Base-by-base conservation (phyloP, 2,888 invertebrate species). In the Pandemis heparana region DNA sequence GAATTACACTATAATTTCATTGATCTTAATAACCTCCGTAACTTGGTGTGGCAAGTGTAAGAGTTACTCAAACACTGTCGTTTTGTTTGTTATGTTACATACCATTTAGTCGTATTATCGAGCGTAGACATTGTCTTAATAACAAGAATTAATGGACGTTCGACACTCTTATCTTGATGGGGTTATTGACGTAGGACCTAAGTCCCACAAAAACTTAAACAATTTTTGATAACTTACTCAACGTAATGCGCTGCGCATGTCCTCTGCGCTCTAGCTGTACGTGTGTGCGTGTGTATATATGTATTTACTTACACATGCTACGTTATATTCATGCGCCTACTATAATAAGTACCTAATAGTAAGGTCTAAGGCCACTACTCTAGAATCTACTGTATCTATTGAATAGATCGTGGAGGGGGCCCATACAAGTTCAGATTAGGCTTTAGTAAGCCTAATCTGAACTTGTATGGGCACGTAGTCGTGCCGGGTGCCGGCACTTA, bases 121-220 rank as follows among this genome's bases (percentile, higher is more conserved):
- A 69, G 59, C 68, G 56, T 38, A 67, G 67, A 62, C 68, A 73
- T 67, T 41, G 66, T 64, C 46, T 64, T 9, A 64, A 63, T 73
- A 69, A 75, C 68, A 78, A 75, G 60, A 69, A 56, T 75, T 78
- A 83, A 80, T 85, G 84, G 84, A 84, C 87, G 84, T 87, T 88
- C 87, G 88, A 89, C 86, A 84, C 80, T 82, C 83, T 90, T 91
- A 91, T 91, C 91, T 74, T 77, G 80, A 77, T 78, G 81, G 87
- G 87, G 88, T 84, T 88, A 87, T 86, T 90, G 90, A 91, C 89
- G 84, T 87, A 60, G 48, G 56, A 32, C 63, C 63, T 43, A 43
- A 63, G 43, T 63, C 46, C 9, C 63, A 63, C 23, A 63, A 63
- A 63, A 63, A 46, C 14, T 46, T 46, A 46, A 62, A 46, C 63